Evolutionary conservation across 2,888 invertebrate genomes (phyloP).

Genomic region (Cybosia mesomella): DNA sequence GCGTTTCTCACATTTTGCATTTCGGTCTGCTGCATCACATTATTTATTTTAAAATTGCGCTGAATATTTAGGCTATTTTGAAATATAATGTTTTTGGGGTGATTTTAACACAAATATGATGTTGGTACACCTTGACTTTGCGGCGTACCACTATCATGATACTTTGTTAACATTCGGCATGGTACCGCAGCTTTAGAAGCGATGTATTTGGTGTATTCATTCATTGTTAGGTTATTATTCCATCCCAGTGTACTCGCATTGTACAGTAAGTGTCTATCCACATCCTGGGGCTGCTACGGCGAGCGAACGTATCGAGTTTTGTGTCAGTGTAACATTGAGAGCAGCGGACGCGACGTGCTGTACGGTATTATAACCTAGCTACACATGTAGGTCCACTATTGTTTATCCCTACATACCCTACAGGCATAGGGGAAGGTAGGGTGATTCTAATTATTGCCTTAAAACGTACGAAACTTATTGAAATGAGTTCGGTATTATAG

Average conservation of each 20-base stretch:
- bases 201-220: not conserved
- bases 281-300: not conserved
- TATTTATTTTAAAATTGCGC: no score
- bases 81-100: no score
- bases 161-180: not conserved
- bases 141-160: not conserved
- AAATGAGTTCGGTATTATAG: not conserved
- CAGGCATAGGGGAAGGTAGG: not conserved
- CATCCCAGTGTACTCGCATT: not conserved
- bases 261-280: not conserved
- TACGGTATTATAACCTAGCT: no score
- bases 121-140: not conserved
- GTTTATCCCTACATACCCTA: not conserved
- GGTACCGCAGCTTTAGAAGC: not conserved
- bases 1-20: not conserved
- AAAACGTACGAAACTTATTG: not conserved
- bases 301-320: constrained; percentile 1
- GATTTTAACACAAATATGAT: no score
- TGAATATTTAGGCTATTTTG: no score
- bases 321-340: not conserved
- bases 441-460: not conserved
- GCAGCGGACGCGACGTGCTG: not conserved
- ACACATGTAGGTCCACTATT: no score
- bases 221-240: constrained; percentile 5
- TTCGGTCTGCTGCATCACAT: not conserved